These are phyloP conservation scores for Epizoanthus fatuus DNA, from an alignment of 92 coral and sea anemone genomes.

Conservation along the genomic window DNA sequence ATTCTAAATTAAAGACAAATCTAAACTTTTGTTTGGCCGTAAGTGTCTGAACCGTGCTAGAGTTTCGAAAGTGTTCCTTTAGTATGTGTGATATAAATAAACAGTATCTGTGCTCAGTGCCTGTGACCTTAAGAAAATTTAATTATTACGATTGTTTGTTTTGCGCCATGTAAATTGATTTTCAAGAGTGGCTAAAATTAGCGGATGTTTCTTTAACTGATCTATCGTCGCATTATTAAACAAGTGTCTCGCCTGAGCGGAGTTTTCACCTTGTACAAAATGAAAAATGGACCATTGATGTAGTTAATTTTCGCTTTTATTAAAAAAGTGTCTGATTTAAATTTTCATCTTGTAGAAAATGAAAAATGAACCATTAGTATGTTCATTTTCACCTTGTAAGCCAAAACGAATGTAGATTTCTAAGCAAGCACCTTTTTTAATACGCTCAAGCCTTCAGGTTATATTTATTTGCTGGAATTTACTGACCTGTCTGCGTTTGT, in stretches of 20 bases:
- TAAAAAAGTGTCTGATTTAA: conserved; percentile 13
- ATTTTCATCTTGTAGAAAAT: conserved; percentile 19
- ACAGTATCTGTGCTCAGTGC: neutral
- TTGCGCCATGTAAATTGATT: conserved; percentile 13
- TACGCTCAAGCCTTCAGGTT: no score
- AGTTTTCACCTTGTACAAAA: neutral
- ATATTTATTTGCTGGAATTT: no score
- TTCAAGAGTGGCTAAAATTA: conserved; percentile 23
- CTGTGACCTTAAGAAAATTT: conserved; percentile 25
- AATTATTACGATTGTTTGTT: neutral
- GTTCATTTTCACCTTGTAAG: neutral
- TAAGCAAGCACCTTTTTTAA: no score
- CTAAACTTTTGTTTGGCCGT: no score
- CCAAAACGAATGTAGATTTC: neutral
- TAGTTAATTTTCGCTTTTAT: conserved; percentile 13
- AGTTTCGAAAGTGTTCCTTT: neutral
- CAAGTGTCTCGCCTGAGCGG: conserved; percentile 27
- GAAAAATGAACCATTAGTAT: conserved; percentile 19
- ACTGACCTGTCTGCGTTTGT: no score
- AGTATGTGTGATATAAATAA: neutral
- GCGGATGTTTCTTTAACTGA: conserved; percentile 3
- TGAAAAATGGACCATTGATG: conserved; percentile 15
- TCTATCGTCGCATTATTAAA: conserved; percentile 31
- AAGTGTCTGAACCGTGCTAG: no score
- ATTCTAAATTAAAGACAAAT: no score